Percentiles rank a stretch among this genome's conserved stretches.
Conservation (phyloP, 2,888 invertebrate genomes). For the Anarsia innoxiella region DNA sequence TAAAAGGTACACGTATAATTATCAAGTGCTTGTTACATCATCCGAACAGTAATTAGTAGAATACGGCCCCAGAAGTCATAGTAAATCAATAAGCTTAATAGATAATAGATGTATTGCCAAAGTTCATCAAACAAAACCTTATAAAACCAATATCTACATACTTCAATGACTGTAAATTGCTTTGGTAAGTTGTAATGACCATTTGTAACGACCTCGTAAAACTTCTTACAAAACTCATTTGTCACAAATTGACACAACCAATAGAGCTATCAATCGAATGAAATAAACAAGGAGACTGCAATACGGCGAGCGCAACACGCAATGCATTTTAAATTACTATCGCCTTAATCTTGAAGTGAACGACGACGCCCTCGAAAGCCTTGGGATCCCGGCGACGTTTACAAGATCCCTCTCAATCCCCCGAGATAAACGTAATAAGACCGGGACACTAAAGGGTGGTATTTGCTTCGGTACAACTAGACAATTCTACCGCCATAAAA, state of each 20-base stretch:
- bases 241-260: conserved; percentile 14
- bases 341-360: conserved; percentile 13
- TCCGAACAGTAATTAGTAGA: too few species aligned
- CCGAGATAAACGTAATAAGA: conserved; percentile 11
- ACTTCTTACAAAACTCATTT: too few species aligned
- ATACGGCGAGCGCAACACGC: conserved; percentile 21
- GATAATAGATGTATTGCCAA: too few species aligned
- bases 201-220: too few species aligned
- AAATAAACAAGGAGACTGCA: conserved; percentile 4
- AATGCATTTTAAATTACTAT: conserved; percentile 39
- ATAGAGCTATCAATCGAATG: background rate
- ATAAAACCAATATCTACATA: too few species aligned
- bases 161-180: too few species aligned
- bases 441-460: conserved; percentile 11
- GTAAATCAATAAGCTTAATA: too few species aligned
- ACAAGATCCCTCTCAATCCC: conserved; percentile 13
- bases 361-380: conserved; percentile 19
- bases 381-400: conserved; percentile 11
- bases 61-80: too few species aligned
- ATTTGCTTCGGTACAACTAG: conserved; percentile 1
- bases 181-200: too few species aligned
- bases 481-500: background rate
- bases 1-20: too few species aligned
- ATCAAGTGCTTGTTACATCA: too few species aligned
- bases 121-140: too few species aligned